Evolutionary conservation across 2,888 invertebrate species (phyloP).

Genomic region (Ornithoptera priamus): DNA sequence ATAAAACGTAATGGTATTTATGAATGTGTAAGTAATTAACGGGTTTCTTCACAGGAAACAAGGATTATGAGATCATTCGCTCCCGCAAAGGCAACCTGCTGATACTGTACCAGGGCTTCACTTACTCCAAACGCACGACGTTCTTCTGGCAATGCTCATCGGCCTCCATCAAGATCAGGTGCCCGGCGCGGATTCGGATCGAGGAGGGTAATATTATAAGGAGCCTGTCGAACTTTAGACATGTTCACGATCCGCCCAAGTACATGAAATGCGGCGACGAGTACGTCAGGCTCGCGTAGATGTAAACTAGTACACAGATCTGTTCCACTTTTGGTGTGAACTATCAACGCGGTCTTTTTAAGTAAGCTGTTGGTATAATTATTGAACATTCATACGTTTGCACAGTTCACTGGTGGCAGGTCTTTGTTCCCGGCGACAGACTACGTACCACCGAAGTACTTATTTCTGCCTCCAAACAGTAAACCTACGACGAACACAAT

Average conservation of each 20-base stretch:
- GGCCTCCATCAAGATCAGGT: constrained; percentile 12
- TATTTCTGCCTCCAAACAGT: too few relatives aligned
- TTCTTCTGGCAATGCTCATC: constrained; percentile 27
- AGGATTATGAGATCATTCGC: constrained; percentile 21
- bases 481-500: too few relatives aligned
- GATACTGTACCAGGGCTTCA: constrained; percentile 19
- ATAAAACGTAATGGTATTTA: not conserved
- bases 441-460: too few relatives aligned
- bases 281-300: constrained; percentile 3
- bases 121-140: constrained; percentile 15
- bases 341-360: not conserved
- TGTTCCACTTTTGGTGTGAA: not conserved
- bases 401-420: too few relatives aligned
- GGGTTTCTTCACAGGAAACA: not conserved
- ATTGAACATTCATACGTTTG: too few relatives aligned
- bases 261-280: constrained; percentile 17
- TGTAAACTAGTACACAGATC: not conserved
- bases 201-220: constrained; percentile 13
- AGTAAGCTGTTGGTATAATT: too few relatives aligned
- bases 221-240: constrained; percentile 10
- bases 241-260: constrained; percentile 20
- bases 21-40: not conserved
- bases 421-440: too few relatives aligned
- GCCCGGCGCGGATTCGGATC: constrained; percentile 17
- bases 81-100: constrained; percentile 24